phyloP scores from a whole-genome alignment of 1,140 invertebrate genomes.

The Ephestia elutella region DNA sequence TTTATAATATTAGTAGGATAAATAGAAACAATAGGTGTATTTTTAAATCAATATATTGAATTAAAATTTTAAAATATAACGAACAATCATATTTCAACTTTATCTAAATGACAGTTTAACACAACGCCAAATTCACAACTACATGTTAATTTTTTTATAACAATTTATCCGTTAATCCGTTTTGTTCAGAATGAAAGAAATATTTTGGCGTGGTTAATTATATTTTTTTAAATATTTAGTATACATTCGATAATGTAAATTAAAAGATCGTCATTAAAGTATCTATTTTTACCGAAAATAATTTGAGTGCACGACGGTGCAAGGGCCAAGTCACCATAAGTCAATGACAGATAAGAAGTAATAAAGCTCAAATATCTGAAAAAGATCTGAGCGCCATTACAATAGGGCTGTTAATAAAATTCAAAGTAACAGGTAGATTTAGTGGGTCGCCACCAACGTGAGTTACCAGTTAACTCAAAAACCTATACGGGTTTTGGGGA shows the following conservation, averaged over 20 bases:
- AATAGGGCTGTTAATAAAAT: no score
- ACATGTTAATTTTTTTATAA: slow-evolving; percentile 37
- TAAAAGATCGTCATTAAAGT: background rate
- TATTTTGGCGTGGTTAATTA: slow-evolving; percentile 16
- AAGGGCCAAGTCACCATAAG: no score
- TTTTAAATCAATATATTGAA: slow-evolving; percentile 48
- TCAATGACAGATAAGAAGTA: no score
- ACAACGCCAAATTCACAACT: slow-evolving; percentile 63
- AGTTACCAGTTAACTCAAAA: no score
- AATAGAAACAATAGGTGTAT: slow-evolving; percentile 6
- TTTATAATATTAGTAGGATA: no score
- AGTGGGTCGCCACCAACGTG: no score
- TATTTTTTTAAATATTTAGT: background rate
- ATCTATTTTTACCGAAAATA: background rate
- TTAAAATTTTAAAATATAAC: slow-evolving; percentile 57
- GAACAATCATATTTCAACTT: slow-evolving; percentile 44
- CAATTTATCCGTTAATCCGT: slow-evolving; percentile 19
- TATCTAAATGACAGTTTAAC: slow-evolving; percentile 49
- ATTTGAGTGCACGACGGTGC: no score
- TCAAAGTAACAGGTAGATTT: no score
- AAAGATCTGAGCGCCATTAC: no score
- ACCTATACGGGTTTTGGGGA: no score
- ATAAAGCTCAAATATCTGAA: no score
- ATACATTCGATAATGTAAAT: background rate
- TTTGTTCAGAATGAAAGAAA: slow-evolving; percentile 21